Evolutionary conservation across 2,113 vertebrate species (phyloP), one percentile per base, ranked within the genome.

Genomic region (Pampusana beccarii): DNA sequence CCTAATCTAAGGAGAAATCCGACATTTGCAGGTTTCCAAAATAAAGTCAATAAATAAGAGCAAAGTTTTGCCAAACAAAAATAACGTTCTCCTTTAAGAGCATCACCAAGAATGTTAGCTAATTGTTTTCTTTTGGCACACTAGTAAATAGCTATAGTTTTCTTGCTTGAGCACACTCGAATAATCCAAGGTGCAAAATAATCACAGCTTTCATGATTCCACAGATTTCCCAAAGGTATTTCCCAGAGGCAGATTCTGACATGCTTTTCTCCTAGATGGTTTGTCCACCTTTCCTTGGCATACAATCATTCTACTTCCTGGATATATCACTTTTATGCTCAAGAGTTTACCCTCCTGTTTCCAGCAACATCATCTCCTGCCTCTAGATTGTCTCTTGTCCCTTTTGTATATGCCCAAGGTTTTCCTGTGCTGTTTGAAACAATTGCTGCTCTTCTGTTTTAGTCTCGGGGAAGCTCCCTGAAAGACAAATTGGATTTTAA

Each of bases 161-260:
- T 85, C 85, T 94, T 95, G 88, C 91, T 91, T 91, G 78, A 86
- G 72, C 73, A 96, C 79, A 92, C 92, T 80, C 70, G 77, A 80
- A 75, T 86, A 93, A 92, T 85, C 54, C 88, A 90, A 80, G 48
- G 80, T 82, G 67, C 72, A 85, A 95, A 88, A 82, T 51, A 71
- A 88, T 84, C 91, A 79, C 33, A 80, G 36, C 16, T 34, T 40
- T 79, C 57, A 26, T 56, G 34, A 80, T 70, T 78, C 72, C 81
- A 95, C 46, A 81, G 70, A 93, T 92, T 95, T 94, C 90, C 80
- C 86, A 82, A 51, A 48, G n/a, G 31, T 74, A 93, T 92, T 95
- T 94, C 90, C 80, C 86, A 82, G 57, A 48, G n/a, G 31, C 72
- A 44, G 34, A 50, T 89, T 62, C 64, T 77, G 80, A 36, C 2